Conservation (phyloP, 2,888 invertebrate species). For the Caenorhabditis virilis region DNA sequence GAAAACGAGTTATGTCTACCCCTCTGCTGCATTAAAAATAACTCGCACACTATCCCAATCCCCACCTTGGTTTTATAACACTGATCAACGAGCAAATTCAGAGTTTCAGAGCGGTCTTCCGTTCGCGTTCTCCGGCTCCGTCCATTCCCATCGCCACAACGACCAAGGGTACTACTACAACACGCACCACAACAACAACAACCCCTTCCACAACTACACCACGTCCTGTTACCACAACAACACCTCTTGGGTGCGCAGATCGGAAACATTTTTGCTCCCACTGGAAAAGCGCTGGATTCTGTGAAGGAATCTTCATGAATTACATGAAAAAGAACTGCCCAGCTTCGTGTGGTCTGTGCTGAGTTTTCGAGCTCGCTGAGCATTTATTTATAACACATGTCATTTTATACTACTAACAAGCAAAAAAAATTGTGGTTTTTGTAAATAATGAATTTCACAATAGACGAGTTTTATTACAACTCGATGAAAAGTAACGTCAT, state of each 20-base stretch:
- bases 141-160: slow-evolving; percentile 13
- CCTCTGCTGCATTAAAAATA: neutral
- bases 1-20: neutral
- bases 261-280: slow-evolving; percentile 64
- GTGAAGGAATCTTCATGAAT: slow-evolving; percentile 63
- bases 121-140: slow-evolving; percentile 41
- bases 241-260: slow-evolving; percentile 52
- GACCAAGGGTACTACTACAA: slow-evolving; percentile 11
- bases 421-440: neutral
- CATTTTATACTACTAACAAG: neutral
- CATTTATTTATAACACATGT: too few species aligned
- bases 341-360: slow-evolving; percentile 60
- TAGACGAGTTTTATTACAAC: too few species aligned
- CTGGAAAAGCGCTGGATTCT: slow-evolving; percentile 67
- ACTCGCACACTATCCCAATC: neutral
- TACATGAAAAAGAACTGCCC: slow-evolving; percentile 68
- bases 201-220: slow-evolving; percentile 12
- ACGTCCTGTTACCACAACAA: slow-evolving; percentile 12
- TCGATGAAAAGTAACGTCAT: slow-evolving; percentile 39
- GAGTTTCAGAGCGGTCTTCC: slow-evolving; percentile 35
- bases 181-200: slow-evolving; percentile 11
- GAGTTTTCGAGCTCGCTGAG: too few species aligned
- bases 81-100: slow-evolving; percentile 24
- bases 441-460: neutral
- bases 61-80: slow-evolving; percentile 12